phyloP scores from a whole-genome alignment of 1,140 invertebrate genomes.

The Trypoxylus dichotomus region DNA sequence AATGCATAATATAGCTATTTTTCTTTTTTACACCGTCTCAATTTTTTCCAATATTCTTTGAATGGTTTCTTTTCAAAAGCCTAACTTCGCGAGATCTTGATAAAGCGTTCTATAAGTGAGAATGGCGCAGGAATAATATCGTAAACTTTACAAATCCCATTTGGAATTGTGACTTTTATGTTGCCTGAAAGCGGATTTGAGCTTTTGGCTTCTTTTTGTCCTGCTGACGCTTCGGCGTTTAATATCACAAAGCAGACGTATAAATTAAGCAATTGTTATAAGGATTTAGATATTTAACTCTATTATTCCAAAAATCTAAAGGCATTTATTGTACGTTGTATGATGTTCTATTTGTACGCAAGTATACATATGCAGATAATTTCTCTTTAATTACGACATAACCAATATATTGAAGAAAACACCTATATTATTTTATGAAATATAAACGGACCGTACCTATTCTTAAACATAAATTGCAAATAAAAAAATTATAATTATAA shows the following conservation, averaged over 20 bases:
- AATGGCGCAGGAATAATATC: conserved; percentile 54
- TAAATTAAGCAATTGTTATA: conserved; percentile 21
- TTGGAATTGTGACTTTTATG: conserved; percentile 56
- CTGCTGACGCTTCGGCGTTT: conserved; percentile 31
- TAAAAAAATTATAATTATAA: too few species aligned
- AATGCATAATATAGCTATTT: conserved; percentile 33
- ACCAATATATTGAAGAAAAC: too few species aligned
- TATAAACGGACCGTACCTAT: too few species aligned
- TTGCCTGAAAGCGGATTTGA: conserved; percentile 50
- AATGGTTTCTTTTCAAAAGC: conserved; percentile 48
- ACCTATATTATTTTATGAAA: too few species aligned
- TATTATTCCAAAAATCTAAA: background rate
- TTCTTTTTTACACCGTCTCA: conserved; percentile 30
- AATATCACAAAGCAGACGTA: conserved; percentile 31
- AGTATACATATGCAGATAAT: too few species aligned
- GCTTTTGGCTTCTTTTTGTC: conserved; percentile 49
- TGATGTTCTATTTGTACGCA: background rate
- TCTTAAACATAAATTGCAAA: too few species aligned
- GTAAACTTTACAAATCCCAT: conserved; percentile 55
- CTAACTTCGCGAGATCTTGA: conserved; percentile 52
- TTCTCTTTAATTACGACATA: too few species aligned
- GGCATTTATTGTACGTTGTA: background rate
- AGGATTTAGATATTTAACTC: background rate
- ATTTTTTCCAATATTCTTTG: conserved; percentile 49
- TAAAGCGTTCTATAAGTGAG: conserved; percentile 54